phyloP scores from a whole-genome alignment of 2,888 invertebrate genomes.

The Hetaerina titia region DNA sequence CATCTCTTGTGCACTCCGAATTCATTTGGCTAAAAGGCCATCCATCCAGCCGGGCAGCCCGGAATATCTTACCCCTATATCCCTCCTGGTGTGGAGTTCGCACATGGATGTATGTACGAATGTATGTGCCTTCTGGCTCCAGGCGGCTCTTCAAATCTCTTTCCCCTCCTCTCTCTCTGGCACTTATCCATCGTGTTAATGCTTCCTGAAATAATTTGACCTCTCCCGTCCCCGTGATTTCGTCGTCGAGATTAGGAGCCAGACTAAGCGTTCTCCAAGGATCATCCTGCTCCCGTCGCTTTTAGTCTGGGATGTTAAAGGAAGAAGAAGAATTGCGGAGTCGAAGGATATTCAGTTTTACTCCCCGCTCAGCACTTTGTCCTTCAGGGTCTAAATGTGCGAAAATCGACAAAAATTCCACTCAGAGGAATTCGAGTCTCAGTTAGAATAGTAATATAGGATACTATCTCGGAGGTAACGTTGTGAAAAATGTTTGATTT shows the following conservation, averaged over 20 bases:
- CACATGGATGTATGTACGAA: background rate
- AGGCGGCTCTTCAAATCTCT: background rate
- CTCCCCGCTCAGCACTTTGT: too few species aligned
- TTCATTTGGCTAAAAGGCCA: conserved; percentile 61
- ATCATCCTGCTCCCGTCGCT: background rate
- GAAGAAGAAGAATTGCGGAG: background rate
- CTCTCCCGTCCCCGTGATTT: background rate
- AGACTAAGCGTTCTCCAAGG: background rate
- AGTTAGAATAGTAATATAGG: too few species aligned
- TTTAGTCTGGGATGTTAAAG: background rate
- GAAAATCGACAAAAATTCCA: too few species aligned
- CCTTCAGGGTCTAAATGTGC: too few species aligned
- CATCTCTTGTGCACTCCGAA: background rate
- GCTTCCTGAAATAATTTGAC: background rate
- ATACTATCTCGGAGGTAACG: too few species aligned
- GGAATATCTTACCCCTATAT: background rate
- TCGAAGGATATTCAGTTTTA: too few species aligned
- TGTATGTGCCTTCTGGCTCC: background rate
- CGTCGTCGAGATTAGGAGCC: background rate
- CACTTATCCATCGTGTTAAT: background rate
- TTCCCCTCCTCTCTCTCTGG: background rate
- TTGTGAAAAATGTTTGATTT: too few species aligned
- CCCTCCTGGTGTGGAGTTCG: background rate
- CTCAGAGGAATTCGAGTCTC: too few species aligned
- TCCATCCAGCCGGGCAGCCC: background rate